These are phyloP conservation scores for Mormyrus hasselquistii DNA, from an alignment of 2,797 vertebrate species.

Conservation along the genomic window DNA sequence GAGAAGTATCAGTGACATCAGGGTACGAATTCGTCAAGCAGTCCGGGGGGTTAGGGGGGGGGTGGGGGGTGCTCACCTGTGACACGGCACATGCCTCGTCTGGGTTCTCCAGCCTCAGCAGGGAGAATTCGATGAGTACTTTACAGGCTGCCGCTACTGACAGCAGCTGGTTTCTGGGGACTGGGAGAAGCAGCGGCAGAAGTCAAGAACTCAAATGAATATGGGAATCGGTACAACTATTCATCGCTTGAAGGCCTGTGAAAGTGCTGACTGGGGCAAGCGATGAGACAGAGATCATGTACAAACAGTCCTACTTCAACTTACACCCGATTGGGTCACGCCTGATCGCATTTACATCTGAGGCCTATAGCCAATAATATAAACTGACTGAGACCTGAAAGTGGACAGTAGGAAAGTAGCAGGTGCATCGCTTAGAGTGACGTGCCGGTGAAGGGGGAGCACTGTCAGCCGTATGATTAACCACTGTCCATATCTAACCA, in stretches of 20 bases:
- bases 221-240: background rate
- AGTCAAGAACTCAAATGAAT: background rate
- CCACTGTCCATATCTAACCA: background rate
- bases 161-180: constrained; percentile 91
- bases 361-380: background rate
- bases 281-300: background rate
- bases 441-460: background rate
- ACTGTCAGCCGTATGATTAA: background rate
- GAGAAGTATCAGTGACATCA: background rate
- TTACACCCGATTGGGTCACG: background rate
- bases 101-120: constrained; percentile 91
- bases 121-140: constrained; percentile 93
- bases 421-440: background rate
- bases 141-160: constrained; percentile 95
- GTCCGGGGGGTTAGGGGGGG: too few species aligned
- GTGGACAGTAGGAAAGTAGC: background rate
- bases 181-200: constrained; percentile 54
- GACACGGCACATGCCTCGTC: constrained; percentile 97
- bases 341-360: background rate
- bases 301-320: background rate
- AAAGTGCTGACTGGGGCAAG: background rate
- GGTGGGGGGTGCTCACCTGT: constrained; percentile 68
- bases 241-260: background rate
- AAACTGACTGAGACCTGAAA: background rate
- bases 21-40: background rate